phyloP scores from a whole-genome alignment of 2,113 vertebrate species.

The Hipposideros armiger region DNA sequence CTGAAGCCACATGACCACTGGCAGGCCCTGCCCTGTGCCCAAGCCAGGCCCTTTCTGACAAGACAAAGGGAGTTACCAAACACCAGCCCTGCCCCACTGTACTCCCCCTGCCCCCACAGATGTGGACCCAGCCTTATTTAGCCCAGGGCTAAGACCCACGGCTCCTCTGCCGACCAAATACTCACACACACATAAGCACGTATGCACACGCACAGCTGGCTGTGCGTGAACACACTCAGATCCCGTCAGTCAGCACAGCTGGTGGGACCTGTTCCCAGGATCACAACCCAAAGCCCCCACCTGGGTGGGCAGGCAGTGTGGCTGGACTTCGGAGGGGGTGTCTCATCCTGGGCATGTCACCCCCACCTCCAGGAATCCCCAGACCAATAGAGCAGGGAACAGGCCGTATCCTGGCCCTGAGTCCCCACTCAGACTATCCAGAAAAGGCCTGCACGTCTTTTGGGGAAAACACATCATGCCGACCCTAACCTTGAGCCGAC shows the following conservation, averaged over 20 bases:
- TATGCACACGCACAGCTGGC: not conserved
- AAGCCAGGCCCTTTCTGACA: not conserved
- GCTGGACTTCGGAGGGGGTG: not conserved
- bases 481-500: not conserved
- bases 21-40: not conserved
- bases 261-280: not conserved
- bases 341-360: not conserved
- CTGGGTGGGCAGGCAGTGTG: no score
- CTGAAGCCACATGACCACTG: not conserved
- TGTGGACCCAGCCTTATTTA: not conserved
- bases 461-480: not conserved
- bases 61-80: not conserved
- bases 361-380: not conserved
- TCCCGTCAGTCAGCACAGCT: not conserved
- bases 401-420: not conserved
- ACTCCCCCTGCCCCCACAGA: not conserved
- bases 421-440: not conserved
- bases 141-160: not conserved
- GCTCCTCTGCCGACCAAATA: not conserved
- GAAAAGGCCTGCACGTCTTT: not conserved
- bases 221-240: rapidly evolving
- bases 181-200: not conserved
- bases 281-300: not conserved
- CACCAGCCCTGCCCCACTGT: not conserved
- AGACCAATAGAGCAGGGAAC: not conserved